phyloP scores from a whole-genome alignment of 2,797 vertebrate genomes.

The Rachycentron canadum region DNA sequence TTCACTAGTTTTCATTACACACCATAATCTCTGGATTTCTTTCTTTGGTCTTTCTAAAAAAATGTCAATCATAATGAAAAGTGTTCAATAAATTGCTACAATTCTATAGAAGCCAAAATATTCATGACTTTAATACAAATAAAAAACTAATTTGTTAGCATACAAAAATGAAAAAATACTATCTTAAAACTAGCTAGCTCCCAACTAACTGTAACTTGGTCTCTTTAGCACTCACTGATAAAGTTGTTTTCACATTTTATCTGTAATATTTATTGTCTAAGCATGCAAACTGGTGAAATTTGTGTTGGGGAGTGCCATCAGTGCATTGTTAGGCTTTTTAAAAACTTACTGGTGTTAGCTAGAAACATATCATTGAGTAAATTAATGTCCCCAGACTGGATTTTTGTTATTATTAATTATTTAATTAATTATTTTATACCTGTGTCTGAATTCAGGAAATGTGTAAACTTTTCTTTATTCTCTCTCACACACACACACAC shows the following conservation, averaged over 20 bases:
- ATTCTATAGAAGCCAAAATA: not conserved
- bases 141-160: not conserved
- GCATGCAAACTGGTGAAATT: not conserved
- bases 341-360: not conserved
- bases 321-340: not conserved
- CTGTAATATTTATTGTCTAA: not conserved
- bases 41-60: not conserved
- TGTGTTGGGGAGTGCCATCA: not conserved
- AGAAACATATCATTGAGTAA: not conserved
- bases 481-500: slow-evolving; percentile 9
- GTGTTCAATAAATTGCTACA: not conserved
- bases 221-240: not conserved
- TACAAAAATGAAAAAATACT: not conserved
- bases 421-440: not conserved
- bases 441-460: slow-evolving; percentile 8
- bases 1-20: not conserved
- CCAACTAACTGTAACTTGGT: not conserved
- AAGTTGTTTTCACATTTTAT: not conserved
- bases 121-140: not conserved
- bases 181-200: not conserved
- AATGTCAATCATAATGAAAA: not conserved
- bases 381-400: not conserved
- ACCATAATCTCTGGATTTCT: not conserved
- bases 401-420: slow-evolving; percentile 2
- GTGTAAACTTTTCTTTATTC: slow-evolving; percentile 15